phyloP scores from a whole-genome alignment of 1,140 invertebrate species.

The Drosophila kohkoa region DNA sequence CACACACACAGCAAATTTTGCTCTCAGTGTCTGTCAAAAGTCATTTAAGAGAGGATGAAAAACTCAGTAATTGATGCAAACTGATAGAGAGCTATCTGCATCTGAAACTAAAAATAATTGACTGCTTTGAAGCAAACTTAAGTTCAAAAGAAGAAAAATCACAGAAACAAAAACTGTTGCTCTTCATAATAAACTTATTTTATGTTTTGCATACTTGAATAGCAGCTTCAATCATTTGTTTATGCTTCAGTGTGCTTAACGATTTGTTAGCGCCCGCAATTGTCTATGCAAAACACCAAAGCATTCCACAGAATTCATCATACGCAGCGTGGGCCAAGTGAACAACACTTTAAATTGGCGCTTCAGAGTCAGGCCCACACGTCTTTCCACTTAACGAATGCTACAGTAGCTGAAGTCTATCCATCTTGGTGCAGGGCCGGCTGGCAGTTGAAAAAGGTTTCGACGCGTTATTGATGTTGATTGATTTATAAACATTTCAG shows the following conservation, averaged over 20 bases:
- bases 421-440: conserved; percentile 55
- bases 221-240: not conserved
- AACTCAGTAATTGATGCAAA: conserved; percentile 14
- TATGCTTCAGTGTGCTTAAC: conserved; percentile 8
- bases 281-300: conserved; percentile 29
- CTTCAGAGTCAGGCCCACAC: conserved; percentile 16
- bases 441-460: conserved; percentile 47
- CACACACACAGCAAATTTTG: not conserved
- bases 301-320: conserved; percentile 37
- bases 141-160: not conserved
- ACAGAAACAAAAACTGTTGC: not conserved
- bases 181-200: not conserved
- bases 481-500: conserved; percentile 81
- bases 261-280: conserved; percentile 34
- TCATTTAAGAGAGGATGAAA: conserved; percentile 17
- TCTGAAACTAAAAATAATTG: not conserved
- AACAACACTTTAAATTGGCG: conserved; percentile 26
- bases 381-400: conserved; percentile 23
- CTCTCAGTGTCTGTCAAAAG: conserved; percentile 37
- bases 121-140: not conserved
- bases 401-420: conserved; percentile 46
- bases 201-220: not conserved
- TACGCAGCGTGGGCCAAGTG: conserved; percentile 43
- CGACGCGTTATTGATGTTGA: conserved; percentile 74
- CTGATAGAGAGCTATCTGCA: not conserved